Percentiles rank a stretch among this genome's conserved stretches.
Evolutionary conservation across 2,888 invertebrate species (phyloP).

Genomic region (Cloeon dipterum): DNA sequence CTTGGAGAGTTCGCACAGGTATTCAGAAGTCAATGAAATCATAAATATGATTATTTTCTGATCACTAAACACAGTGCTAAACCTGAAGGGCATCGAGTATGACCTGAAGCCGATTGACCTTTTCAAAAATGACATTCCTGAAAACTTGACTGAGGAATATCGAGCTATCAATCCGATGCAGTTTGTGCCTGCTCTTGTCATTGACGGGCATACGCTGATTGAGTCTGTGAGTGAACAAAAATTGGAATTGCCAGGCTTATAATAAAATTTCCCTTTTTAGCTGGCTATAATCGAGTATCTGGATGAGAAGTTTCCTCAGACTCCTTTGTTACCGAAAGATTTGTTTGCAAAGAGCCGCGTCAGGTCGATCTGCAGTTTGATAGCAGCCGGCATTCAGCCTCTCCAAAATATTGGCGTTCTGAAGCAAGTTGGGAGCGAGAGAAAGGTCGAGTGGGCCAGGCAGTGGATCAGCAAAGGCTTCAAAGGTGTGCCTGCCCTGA

Average conservation of each 20-base stretch:
- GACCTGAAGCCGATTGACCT: slow-evolving; percentile 73
- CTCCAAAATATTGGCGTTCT: slow-evolving; percentile 79
- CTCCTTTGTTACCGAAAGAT: slow-evolving; percentile 71
- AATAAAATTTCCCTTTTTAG: too few species aligned
- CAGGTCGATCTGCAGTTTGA: slow-evolving; percentile 72
- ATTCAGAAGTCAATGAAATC: too few species aligned
- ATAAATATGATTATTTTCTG: too few species aligned
- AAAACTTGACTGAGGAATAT: slow-evolving; percentile 74
- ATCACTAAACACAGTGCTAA: slow-evolving; percentile 37
- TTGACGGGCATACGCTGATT: slow-evolving; percentile 33
- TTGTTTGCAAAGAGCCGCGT: slow-evolving; percentile 56
- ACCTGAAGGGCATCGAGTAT: slow-evolving; percentile 84
- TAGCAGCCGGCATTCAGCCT: slow-evolving; percentile 88
- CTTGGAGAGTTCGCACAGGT: slow-evolving; percentile 80
- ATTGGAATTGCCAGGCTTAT: too few species aligned
- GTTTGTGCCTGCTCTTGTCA: slow-evolving; percentile 78
- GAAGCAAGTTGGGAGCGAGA: slow-evolving; percentile 67
- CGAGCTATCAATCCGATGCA: slow-evolving; percentile 82
- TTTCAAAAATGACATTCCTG: slow-evolving; percentile 70
- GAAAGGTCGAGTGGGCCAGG: slow-evolving; percentile 80
- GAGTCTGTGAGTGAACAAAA: slow-evolving; percentile 46
- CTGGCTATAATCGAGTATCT: slow-evolving; percentile 85
- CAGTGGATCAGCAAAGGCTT: slow-evolving; percentile 84
- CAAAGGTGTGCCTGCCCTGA: too few species aligned
- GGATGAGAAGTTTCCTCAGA: slow-evolving; percentile 75